Percentiles rank a stretch among this genome's conserved stretches.
Evolutionary conservation across 53 echinoderm and acorn worm species (phyloP).

Genomic region (Pentamera pediparva): DNA sequence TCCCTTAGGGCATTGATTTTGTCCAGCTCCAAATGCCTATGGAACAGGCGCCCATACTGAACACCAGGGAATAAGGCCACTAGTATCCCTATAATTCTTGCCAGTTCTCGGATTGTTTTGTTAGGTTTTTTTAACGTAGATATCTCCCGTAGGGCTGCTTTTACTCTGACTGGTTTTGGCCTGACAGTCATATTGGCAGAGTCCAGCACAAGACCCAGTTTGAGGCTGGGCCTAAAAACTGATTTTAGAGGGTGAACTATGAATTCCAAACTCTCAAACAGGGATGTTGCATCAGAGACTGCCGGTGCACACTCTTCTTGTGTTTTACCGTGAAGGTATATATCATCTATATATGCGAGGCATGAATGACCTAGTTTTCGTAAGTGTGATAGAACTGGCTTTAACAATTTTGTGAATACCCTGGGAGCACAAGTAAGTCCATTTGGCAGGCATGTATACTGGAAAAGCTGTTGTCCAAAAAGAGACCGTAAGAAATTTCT

Average conservation of each 20-base stretch:
- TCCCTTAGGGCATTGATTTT: not conserved
- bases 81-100: not conserved
- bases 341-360: constrained; percentile 2
- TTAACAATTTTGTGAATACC: constrained; percentile 48
- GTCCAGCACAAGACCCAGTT: constrained; percentile 6
- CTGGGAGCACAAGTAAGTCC: constrained; percentile 23
- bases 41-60: too few relatives aligned
- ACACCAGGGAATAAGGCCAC: not conserved
- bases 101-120: not conserved
- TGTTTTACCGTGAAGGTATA: not conserved
- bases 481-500: not conserved
- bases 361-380: not conserved
- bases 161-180: not conserved
- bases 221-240: not conserved
- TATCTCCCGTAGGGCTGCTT: not conserved
- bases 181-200: not conserved
- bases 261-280: constrained; percentile 5
- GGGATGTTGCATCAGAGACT: not conserved
- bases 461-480: not conserved
- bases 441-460: constrained; percentile 20
- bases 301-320: not conserved
- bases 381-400: constrained; percentile 9
- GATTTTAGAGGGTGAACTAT: too few relatives aligned
- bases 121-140: not conserved
- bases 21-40: not conserved